Percentiles rank a stretch among this genome's conserved stretches.
Conservation (phyloP, 2,113 vertebrate genomes). For the Empidonax alnorum region DNA sequence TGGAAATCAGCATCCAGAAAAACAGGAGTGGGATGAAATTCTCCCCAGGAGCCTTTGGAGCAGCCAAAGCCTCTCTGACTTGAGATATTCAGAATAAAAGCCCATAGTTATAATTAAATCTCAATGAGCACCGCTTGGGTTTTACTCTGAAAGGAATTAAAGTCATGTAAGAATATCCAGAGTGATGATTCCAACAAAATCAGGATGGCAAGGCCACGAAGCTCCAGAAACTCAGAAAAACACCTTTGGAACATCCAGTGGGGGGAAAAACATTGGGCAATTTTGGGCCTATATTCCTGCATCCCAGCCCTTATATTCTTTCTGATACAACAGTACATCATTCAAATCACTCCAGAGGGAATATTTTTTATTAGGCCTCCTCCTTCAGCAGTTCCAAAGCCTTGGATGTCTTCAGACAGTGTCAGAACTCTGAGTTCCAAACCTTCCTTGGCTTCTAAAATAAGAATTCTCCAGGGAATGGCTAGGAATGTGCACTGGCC, state of each 20-base stretch:
- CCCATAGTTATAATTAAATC: not conserved
- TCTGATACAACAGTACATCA: not conserved
- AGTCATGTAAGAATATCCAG: not conserved
- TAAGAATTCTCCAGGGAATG: not conserved
- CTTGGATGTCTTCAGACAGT: not conserved
- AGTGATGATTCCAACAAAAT: not conserved
- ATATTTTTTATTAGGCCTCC: not conserved
- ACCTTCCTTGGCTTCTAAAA: not conserved
- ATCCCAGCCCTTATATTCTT: not conserved
- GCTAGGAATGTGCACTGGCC: not conserved
- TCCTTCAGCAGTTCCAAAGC: not conserved
- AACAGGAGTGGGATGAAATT: not conserved
- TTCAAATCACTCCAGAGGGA: not conserved
- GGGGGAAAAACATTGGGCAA: not conserved
- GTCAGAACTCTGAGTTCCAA: not conserved
- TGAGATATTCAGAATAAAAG: not conserved
- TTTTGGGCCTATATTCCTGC: not conserved
- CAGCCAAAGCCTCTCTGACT: not conserved
- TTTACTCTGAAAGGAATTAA: not conserved
- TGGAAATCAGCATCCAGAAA: not conserved
- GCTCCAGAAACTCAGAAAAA: not conserved
- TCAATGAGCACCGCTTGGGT: not conserved
- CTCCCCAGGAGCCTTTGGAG: not conserved
- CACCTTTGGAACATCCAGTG: not conserved
- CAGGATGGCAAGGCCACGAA: not conserved